A percentile compares a stretch with the other conserved stretches of the same genome.
phyloP scores from a whole-genome alignment of 2,113 vertebrate genomes.

The Arvicanthis niloticus region DNA sequence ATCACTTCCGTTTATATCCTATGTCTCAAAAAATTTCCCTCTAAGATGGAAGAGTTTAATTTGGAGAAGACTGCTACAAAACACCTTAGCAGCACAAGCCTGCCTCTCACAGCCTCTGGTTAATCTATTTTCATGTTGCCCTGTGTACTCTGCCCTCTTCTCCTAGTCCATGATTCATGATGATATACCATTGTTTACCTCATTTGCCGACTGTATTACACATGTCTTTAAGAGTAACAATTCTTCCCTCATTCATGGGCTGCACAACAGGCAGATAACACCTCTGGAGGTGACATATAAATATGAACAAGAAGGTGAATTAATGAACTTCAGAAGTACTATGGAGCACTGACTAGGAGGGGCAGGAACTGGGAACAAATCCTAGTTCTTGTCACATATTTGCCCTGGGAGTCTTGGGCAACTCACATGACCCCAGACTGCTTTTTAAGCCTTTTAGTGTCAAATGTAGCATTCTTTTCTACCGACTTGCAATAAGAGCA shows the following conservation, averaged over 20 bases:
- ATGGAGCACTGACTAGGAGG: neutral
- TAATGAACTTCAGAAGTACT: slow-evolving; percentile 14
- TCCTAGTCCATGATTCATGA: neutral
- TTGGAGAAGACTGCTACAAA: neutral
- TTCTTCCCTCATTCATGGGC: neutral
- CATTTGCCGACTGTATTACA: neutral
- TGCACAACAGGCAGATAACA: neutral
- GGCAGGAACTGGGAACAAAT: neutral
- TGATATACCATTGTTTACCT: neutral
- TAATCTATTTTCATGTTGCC: neutral
- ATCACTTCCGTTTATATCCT: neutral
- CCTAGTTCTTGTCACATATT: neutral
- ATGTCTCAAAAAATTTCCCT: neutral
- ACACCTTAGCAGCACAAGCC: neutral
- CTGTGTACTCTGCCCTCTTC: neutral
- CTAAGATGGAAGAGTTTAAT: neutral
- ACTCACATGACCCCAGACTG: neutral
- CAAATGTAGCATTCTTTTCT: neutral
- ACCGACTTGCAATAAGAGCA: neutral
- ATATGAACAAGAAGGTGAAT: slow-evolving; percentile 19
- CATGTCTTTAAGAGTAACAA: neutral
- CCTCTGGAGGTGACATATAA: neutral
- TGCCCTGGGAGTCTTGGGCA: neutral
- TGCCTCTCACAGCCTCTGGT: neutral
- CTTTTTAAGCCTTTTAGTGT: neutral